These are phyloP conservation scores for Himalopsyche anomala DNA, from an alignment of 2,888 invertebrate species.

Conservation along the genomic window DNA sequence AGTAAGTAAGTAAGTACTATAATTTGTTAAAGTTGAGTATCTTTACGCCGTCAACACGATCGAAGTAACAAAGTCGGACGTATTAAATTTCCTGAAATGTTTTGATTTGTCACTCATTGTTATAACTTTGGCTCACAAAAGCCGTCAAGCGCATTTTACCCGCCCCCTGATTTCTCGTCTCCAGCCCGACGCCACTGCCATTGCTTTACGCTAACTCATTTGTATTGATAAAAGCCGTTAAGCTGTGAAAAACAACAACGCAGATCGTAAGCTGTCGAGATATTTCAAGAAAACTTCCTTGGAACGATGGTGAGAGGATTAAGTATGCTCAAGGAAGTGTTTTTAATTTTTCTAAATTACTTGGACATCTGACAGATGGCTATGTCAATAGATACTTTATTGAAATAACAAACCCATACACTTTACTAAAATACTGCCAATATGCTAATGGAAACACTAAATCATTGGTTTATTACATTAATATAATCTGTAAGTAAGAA, in stretches of 20 bases:
- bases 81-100: slow-evolving; percentile 2
- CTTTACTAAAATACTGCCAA: too few relatives aligned
- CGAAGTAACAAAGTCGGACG: too few relatives aligned
- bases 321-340: slow-evolving; percentile 29
- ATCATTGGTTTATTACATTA: too few relatives aligned
- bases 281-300: slow-evolving; percentile 10
- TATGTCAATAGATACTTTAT: neutral
- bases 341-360: slow-evolving; percentile 35
- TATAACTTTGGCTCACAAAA: slow-evolving; percentile 3
- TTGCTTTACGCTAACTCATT: slow-evolving; percentile 49
- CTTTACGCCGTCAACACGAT: too few relatives aligned
- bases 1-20: too few relatives aligned
- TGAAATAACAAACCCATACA: neutral
- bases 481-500: too few relatives aligned
- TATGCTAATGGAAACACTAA: too few relatives aligned
- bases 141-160: neutral
- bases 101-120: slow-evolving; percentile 16
- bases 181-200: neutral
- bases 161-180: neutral
- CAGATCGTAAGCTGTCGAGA: slow-evolving; percentile 34
- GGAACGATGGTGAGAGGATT: slow-evolving; percentile 7
- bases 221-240: slow-evolving; percentile 61
- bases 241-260: slow-evolving; percentile 47
- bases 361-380: neutral
- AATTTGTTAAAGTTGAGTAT: too few relatives aligned